These are phyloP conservation scores for Notamacropus eugenii DNA, from an alignment of 2,797 vertebrate genomes.

Conservation along the genomic window DNA sequence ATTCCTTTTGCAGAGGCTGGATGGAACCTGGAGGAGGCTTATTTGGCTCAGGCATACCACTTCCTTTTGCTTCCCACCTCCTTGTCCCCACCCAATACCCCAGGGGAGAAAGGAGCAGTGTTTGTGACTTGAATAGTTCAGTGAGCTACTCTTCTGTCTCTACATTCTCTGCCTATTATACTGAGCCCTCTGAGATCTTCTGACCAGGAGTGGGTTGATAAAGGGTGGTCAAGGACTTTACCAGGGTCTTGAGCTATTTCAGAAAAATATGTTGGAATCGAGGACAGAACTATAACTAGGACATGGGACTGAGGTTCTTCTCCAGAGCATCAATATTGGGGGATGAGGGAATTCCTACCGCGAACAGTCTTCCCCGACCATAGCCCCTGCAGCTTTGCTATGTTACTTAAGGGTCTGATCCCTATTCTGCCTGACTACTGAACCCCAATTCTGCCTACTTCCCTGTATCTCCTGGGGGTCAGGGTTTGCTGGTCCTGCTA, in stretches of 20 bases:
- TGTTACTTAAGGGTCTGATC: neutral
- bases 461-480: neutral
- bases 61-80: neutral
- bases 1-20: neutral
- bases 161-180: neutral
- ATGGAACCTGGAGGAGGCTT: neutral
- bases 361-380: neutral
- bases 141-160: neutral
- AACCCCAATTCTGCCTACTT: neutral
- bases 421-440: neutral
- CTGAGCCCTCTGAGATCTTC: neutral
- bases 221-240: neutral
- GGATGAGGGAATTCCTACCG: neutral
- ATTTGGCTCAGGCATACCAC: neutral
- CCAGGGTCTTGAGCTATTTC: neutral
- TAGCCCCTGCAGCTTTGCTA: neutral
- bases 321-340: neutral
- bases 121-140: neutral
- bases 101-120: neutral
- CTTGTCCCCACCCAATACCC: neutral
- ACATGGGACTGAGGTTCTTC: neutral
- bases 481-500: neutral
- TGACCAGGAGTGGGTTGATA: neutral
- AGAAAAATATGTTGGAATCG: neutral
- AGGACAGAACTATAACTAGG: neutral